These are phyloP conservation scores for Yponomeuta evonymella DNA, from an alignment of 2,888 invertebrate genomes.

Conservation along the genomic window DNA sequence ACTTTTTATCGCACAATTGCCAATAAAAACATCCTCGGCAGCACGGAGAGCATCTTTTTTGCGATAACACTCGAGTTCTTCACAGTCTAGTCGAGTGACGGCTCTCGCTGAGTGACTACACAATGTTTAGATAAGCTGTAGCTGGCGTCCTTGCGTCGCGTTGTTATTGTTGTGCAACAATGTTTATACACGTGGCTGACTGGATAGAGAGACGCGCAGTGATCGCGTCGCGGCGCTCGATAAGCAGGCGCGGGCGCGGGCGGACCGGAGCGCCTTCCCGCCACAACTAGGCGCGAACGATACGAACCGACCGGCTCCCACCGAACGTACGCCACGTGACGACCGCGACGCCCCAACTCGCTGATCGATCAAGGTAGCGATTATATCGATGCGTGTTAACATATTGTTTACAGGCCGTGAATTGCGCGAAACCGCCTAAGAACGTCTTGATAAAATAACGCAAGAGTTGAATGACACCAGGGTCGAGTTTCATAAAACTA, in stretches of 20 bases:
- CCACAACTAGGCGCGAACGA: not conserved
- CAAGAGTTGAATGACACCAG: conserved; percentile 12
- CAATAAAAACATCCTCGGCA: not conserved
- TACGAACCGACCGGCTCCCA: not conserved
- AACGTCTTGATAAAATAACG: conserved; percentile 10
- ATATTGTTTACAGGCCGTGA: not conserved
- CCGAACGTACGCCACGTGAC: not conserved
- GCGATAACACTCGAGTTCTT: not conserved
- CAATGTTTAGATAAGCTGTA: conserved; percentile 9
- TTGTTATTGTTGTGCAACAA: conserved; percentile 72
- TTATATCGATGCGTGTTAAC: not conserved
- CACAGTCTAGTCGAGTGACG: not conserved
- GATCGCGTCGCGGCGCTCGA: conserved; percentile 42
- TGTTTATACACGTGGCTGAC: conserved; percentile 70
- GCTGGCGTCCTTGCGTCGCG: conserved; percentile 51
- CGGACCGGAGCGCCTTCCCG: not conserved
- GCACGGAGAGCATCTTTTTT: not conserved
- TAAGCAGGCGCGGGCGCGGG: conserved; percentile 38
- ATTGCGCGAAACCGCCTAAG: conserved; percentile 38
- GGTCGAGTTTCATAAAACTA: no score
- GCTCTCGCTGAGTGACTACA: not conserved
- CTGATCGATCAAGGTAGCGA: conserved; percentile 43
- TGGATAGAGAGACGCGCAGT: conserved; percentile 48
- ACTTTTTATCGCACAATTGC: not conserved
- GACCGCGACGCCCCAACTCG: conserved; percentile 28